These are phyloP conservation scores for Sinelater perroti DNA, from an alignment of 2,888 invertebrate species.

Conservation along the genomic window DNA sequence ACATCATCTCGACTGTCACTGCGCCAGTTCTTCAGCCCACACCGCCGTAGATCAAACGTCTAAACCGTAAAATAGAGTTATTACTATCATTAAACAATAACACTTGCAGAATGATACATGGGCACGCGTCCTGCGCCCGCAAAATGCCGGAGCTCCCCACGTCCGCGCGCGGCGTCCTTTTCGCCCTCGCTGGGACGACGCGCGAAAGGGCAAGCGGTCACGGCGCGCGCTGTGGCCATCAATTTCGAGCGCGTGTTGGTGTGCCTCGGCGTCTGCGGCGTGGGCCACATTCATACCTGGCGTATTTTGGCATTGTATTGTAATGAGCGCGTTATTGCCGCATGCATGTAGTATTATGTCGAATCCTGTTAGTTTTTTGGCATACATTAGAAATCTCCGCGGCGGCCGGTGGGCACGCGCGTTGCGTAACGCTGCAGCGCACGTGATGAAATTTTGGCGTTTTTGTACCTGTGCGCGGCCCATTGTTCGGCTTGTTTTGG, in stretches of 20 bases:
- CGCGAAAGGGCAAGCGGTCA: conserved; percentile 32
- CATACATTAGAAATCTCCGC: conserved; percentile 29
- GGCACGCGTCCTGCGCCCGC: background rate
- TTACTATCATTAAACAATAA: conserved; percentile 29
- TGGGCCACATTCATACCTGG: conserved; percentile 37
- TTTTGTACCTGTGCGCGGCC: too few species aligned
- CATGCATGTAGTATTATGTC: conserved; percentile 16
- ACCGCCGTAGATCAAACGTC: conserved; percentile 11
- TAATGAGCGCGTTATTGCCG: conserved; percentile 38
- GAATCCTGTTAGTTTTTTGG: conserved; percentile 19
- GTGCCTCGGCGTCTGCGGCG: conserved; percentile 28
- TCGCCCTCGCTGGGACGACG: conserved; percentile 16
- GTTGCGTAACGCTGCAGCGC: too few species aligned
- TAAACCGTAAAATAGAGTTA: conserved; percentile 30
- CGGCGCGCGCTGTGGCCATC: conserved; percentile 21
- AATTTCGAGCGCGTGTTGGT: conserved; percentile 34
- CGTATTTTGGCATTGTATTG: conserved; percentile 42
- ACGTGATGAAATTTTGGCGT: too few species aligned
- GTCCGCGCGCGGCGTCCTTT: conserved; percentile 8
- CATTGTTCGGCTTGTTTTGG: too few species aligned
- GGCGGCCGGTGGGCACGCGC: too few species aligned
- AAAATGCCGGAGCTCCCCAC: background rate
- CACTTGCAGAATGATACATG: conserved; percentile 3
- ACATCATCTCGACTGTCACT: background rate
- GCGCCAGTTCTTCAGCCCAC: conserved; percentile 14